A percentile compares a stretch with the other conserved stretches of the same genome.
Conservation (phyloP, 2,113 vertebrate species). For the Rhinolophus sinicus region DNA sequence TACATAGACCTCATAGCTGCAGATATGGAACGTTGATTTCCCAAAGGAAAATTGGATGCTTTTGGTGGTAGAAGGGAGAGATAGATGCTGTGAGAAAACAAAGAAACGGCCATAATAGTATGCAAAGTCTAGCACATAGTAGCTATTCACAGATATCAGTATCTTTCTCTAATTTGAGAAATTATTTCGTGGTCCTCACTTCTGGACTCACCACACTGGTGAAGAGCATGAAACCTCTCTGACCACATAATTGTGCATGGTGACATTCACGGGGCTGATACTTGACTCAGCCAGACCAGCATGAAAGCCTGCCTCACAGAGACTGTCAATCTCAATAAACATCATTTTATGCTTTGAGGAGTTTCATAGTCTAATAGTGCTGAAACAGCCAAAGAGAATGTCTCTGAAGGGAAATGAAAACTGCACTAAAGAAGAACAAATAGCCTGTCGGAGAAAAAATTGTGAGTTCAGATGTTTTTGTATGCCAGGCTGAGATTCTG, state of each 20-base stretch:
- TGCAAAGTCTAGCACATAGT: not conserved
- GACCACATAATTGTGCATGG: not conserved
- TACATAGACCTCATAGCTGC: not conserved
- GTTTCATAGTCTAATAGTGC: not conserved
- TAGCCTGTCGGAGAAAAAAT: rapidly evolving
- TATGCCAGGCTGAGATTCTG: not conserved
- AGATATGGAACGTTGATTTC: not conserved
- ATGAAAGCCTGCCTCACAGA: not conserved
- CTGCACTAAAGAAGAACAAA: not conserved
- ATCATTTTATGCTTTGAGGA: not conserved
- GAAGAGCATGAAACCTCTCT: not conserved
- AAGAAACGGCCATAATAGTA: not conserved
- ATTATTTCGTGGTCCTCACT: not conserved
- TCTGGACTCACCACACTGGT: not conserved
- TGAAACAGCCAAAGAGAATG: not conserved
- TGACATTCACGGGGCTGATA: not conserved
- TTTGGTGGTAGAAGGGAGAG: not conserved
- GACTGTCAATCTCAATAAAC: not conserved
- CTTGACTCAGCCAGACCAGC: not conserved
- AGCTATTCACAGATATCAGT: not conserved
- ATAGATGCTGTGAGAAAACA: not conserved
- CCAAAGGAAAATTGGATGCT: not conserved
- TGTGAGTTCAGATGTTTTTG: not conserved
- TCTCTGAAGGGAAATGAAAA: not conserved
- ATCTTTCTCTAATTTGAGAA: not conserved